Conservation (phyloP, 2,888 invertebrate genomes). For the Yponomeuta sedellus region DNA sequence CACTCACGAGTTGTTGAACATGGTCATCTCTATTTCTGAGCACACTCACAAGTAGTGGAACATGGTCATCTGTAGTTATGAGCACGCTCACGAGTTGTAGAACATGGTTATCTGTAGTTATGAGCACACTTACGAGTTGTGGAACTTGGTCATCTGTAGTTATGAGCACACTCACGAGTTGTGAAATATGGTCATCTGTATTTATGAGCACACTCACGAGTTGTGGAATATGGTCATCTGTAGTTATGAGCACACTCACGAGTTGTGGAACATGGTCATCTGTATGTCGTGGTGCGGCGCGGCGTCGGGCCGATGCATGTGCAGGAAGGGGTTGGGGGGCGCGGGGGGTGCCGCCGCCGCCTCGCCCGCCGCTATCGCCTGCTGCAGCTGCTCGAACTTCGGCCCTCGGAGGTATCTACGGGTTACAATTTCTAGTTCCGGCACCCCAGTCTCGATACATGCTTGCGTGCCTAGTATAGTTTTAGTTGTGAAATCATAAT, state of each 20-base stretch:
- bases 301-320: constrained; percentile 67
- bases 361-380: constrained; percentile 90
- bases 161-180: neutral
- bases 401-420: constrained; percentile 88
- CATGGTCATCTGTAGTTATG: neutral
- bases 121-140: neutral
- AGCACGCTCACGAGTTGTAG: neutral
- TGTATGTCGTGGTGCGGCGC: constrained; percentile 49
- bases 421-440: neutral
- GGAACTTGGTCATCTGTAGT: neutral
- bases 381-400: constrained; percentile 91
- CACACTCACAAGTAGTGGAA: constrained; percentile 15
- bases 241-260: constrained; percentile 27
- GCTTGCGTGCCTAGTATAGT: too few relatives aligned
- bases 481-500: too few relatives aligned
- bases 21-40: neutral
- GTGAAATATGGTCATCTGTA: neutral
- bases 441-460: too few relatives aligned
- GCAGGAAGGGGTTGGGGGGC: constrained; percentile 76
- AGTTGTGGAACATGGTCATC: constrained; percentile 46
- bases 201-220: neutral
- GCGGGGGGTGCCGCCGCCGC: constrained; percentile 76
- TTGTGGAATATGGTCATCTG: neutral
- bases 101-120: neutral
- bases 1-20: neutral